Conservation (phyloP, 2,113 vertebrate species). For the Fulmarus glacialis region DNA sequence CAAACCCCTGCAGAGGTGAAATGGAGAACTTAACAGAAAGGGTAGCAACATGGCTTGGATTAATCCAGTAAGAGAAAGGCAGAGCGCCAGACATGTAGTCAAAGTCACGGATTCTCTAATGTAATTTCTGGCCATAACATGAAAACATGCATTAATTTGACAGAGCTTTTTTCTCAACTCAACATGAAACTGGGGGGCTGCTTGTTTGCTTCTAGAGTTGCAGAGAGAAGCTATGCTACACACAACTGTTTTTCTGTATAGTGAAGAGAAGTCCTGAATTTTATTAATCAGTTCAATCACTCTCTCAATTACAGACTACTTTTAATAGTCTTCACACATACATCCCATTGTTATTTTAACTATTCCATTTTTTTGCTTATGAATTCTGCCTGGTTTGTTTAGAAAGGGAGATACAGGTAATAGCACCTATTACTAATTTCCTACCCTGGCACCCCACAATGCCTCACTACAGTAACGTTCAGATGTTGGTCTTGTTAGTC, state of each 20-base stretch:
- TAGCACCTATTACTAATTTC: not conserved
- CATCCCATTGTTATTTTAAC: not conserved
- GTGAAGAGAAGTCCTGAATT: not conserved
- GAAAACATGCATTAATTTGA: not conserved
- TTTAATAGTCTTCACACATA: not conserved
- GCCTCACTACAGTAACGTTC: not conserved
- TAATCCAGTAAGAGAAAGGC: not conserved
- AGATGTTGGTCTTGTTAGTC: not conserved
- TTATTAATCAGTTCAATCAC: not conserved
- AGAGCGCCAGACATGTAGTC: not conserved
- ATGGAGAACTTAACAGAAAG: not conserved
- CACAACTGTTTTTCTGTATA: not conserved
- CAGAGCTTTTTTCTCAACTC: not conserved
- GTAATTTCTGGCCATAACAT: not conserved
- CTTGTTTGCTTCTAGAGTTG: not conserved
- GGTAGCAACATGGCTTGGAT: not conserved
- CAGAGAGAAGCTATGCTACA: not conserved
- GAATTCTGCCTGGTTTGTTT: not conserved
- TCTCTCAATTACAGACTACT: not conserved
- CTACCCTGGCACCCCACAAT: not conserved
- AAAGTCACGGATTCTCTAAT: not conserved
- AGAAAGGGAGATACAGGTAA: not conserved
- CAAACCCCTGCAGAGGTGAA: not conserved
- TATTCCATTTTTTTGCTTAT: not conserved
- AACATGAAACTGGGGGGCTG: not conserved